Evolutionary conservation across 2,797 vertebrate species (phyloP).

Genomic region (Poeciliopsis infans): DNA sequence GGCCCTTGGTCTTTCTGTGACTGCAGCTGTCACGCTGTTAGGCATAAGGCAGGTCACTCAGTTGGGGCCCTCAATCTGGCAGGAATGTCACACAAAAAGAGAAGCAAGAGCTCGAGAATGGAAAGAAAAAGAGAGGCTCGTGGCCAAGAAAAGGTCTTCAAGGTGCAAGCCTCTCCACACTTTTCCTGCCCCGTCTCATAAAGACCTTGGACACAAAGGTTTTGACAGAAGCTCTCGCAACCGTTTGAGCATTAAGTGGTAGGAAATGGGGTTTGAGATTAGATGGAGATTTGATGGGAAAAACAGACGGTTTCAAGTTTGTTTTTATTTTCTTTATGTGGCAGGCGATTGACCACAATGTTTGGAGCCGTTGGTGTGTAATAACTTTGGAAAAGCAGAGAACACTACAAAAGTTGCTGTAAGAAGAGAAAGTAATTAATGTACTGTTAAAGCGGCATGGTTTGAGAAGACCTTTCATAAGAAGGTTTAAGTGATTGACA

Average conservation of each 20-base stretch:
- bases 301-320: conserved; percentile 30
- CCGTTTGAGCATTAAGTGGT: conserved; percentile 30
- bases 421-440: background rate
- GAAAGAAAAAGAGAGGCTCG: conserved; percentile 39
- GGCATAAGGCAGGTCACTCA: conserved; percentile 57
- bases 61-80: conserved; percentile 57
- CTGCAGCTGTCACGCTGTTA: conserved; percentile 57
- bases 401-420: background rate
- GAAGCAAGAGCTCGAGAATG: conserved; percentile 51
- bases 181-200: conserved; percentile 60
- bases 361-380: conserved; percentile 12
- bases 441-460: conserved; percentile 13
- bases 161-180: conserved; percentile 57
- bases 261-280: conserved; percentile 58
- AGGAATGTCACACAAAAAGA: conserved; percentile 66
- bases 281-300: conserved; percentile 56
- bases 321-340: background rate
- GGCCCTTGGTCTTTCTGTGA: conserved; percentile 43
- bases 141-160: conserved; percentile 57
- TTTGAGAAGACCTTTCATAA: conserved; percentile 8
- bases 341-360: background rate
- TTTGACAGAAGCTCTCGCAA: conserved; percentile 67
- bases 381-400: conserved; percentile 1
- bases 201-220: conserved; percentile 57
- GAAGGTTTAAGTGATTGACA: conserved; percentile 18